These are phyloP conservation scores for Microctenopoma stevenorrisi DNA, from an alignment of 2,797 vertebrate species.

Conservation along the genomic window DNA sequence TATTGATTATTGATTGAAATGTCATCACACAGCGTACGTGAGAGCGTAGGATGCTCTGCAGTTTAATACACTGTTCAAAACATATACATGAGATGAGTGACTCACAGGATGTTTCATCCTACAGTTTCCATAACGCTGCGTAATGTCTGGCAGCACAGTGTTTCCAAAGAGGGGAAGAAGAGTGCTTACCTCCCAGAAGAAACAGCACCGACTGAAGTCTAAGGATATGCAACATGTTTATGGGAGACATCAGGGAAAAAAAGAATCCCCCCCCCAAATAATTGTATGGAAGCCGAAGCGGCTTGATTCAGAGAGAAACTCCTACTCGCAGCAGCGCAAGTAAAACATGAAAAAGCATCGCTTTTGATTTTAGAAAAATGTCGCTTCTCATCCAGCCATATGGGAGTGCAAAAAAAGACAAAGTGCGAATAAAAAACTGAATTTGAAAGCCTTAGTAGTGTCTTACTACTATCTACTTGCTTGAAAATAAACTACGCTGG, in stretches of 20 bases:
- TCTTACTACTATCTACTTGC: conserved; percentile 15
- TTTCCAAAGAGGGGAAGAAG: conserved; percentile 5
- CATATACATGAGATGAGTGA: background rate
- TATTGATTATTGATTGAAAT: background rate
- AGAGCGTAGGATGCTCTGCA: background rate
- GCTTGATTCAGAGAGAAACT: conserved; percentile 37
- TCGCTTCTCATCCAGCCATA: conserved; percentile 16
- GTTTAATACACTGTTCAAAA: background rate
- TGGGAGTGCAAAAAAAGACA: conserved; percentile 3
- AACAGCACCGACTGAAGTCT: conserved; percentile 71
- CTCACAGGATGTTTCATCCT: conserved; percentile 15
- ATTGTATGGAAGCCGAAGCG: conserved; percentile 11
- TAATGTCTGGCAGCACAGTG: background rate
- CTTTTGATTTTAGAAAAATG: conserved; percentile 2
- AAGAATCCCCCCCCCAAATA: conserved; percentile 32
- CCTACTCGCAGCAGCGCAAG: conserved; percentile 21
- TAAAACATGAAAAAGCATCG: conserved; percentile 21
- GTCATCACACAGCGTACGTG: background rate
- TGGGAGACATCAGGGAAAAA: conserved; percentile 49
- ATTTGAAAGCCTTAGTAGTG: background rate
- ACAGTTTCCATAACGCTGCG: conserved; percentile 6
- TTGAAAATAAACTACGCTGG: conserved; percentile 21
- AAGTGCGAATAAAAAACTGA: background rate
- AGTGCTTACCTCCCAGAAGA: conserved; percentile 82
- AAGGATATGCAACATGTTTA: conserved; percentile 85